Evolutionary conservation across 2,888 invertebrate genomes (phyloP), one percentile per base, ranked within the genome.

Genomic region (Heliconius sara): DNA sequence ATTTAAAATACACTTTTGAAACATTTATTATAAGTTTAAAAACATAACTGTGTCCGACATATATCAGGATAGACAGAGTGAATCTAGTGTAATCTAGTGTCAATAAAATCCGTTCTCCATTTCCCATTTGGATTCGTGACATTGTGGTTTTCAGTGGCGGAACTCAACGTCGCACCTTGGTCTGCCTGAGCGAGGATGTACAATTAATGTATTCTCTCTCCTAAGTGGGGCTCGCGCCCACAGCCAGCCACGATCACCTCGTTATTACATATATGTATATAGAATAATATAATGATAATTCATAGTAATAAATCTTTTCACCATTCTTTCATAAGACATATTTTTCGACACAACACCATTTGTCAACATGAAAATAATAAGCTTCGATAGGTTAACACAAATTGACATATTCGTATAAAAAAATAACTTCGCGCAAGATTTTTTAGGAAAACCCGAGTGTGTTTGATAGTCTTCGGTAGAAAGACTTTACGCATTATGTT

Each of bases 311-410:
- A 30, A 66, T 66, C 27, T 30, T 30, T 66, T 65, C 34, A 22
- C 22, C 0, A 4, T 67, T n/a, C n/a, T 39, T 22, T 10, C 3
- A 39, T 2, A 39, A n/a, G 43, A 43, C 22, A 68, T 43, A 68
- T 68, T 68, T 68, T 68, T 39, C 7, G 43, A 43, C 2, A 68
- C n/a, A 68, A 68, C n/a, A n/a, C 13, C 10, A 68, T 68, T 68
- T 68, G 39, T 68, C 68, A 68, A 27, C 13, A 19, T 34, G 19
- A 68, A 68, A 68, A 43, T 68, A 39, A 68, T n/a, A 68, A 68
- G 68, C 39, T 68, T 68, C n/a, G 68, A 68, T n/a, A 68, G 39
- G 39, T 34, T n/a, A 34, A 39, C 10, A 68, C 10, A 25, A 39
- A n/a, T 68, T 34, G 39, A 4, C 12, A 39, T 12, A n/a, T 67